Base-by-base conservation (phyloP, 2,113 vertebrate species). In the Xenopus laevis region DNA sequence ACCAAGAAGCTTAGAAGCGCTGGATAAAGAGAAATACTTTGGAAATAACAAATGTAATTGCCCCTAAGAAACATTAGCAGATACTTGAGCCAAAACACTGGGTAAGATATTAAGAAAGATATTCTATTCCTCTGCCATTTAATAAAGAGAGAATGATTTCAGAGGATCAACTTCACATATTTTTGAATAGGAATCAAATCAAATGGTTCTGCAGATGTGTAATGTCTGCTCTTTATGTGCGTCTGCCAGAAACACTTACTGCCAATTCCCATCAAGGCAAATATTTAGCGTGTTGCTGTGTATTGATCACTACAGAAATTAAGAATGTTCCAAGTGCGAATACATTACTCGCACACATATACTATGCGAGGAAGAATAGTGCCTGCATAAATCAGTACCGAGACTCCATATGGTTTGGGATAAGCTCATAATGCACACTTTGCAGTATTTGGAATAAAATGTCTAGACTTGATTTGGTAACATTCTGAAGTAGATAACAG, bases 151-250 rank as follows among this genome's bases (percentile, higher is more conserved):
- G 45, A 68, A 75, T 68, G 65, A 68, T 75, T 75, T 69, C 57
- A 62, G 46, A 75, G 47, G 30, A 74, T 52, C 23, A 50, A 58
- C 30, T 59, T 69, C 61, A 69, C 23, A 45, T 53, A 45, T 53
- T 55, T 60, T 68, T 27, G 33, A 40, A 40, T 40, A 40, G 33
- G 8, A 40, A 40, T 40, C 33, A 62, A 52, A 61, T 75, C 45
- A 61, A 75, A 68, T 68, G 65, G 73, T 75, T 69, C 68, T 53
- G 65, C 73, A 68, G 73, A 75, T 69, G 73, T 69, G 58, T 75
- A 53, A 68, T 68, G 65, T 75, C 73, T 75, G 20, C 57, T 44
- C 21, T 30, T 33, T 30, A 21, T 47, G 52, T 33, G 52, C 60
- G 17, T n/a, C 4, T 65, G 61, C 71, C 71, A 72, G 71, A 18